phyloP scores from a whole-genome alignment of 2,888 invertebrate species.

The Blera fallax region DNA sequence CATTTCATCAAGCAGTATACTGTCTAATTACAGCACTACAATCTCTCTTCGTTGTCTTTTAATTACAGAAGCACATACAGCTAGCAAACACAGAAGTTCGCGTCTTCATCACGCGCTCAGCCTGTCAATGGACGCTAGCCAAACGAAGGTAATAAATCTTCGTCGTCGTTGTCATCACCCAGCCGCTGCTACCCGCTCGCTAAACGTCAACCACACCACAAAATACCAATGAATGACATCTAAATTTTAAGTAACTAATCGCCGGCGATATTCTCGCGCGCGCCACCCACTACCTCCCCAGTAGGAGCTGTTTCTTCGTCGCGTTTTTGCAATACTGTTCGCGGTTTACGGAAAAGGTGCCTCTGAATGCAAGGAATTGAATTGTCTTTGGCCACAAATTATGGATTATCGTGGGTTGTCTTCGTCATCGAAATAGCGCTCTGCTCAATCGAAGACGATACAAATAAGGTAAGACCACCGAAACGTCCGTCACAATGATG shows the following conservation, averaged over 20 bases:
- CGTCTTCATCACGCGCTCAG: constrained; percentile 45
- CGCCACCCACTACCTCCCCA: constrained; percentile 33
- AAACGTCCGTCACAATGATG: neutral
- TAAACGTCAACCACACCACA: constrained; percentile 12
- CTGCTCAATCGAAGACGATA: neutral
- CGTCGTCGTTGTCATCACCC: constrained; percentile 26
- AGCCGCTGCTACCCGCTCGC: neutral
- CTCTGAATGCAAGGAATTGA: neutral
- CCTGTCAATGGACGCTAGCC: constrained; percentile 48
- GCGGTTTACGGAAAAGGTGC: neutral
- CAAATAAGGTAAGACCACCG: constrained; percentile 9
- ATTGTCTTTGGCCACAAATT: neutral
- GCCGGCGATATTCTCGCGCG: constrained; percentile 35
- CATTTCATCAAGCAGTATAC: no score
- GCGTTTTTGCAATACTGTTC: neutral
- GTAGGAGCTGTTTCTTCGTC: constrained; percentile 3
- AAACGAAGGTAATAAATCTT: constrained; percentile 60
- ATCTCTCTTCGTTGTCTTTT: constrained; percentile 27
- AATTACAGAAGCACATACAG: constrained; percentile 21
- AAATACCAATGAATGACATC: constrained; percentile 34
- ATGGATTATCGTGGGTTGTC: neutral
- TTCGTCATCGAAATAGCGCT: neutral
- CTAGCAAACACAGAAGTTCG: neutral
- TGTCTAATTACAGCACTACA: constrained; percentile 12
- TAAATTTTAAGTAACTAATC: constrained; percentile 50